Base-by-base conservation (phyloP, 2,797 vertebrate genomes). In the Ciconia nigra region DNA sequence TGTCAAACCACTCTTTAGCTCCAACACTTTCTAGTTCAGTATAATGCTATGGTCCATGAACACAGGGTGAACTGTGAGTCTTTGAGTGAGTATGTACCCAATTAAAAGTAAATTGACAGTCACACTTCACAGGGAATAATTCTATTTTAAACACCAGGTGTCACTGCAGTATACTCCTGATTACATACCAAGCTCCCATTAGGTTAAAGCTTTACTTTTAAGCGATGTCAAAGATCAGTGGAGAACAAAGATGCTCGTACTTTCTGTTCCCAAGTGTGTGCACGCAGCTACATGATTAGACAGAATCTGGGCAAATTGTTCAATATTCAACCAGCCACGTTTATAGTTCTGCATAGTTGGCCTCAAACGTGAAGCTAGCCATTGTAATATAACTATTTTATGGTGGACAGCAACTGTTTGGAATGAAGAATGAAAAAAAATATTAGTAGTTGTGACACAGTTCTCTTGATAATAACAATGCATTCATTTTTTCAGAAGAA, bases 141-240 rank as follows among this genome's bases (percentile, higher is more conserved):
- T 91, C 80, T 79, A 1, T 87, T 96, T 95, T 55, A 92, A 93
- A 96, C 96, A 87, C 90, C 96, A 97, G 96, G 90, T 95, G 96
- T 97, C 96, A 97, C 93, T 96, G 93, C 86, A 93, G 92, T 29
- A 87, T 86, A 58, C 57, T 58, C 33, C 39, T 10, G 9, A 66
- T 25, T 17, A 46, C 84, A 44, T 7, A 42, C 55, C 17, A 35
- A 77, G 59, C 69, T 82, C 26, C 42, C 4, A 1, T 67, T 52
- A 66, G 49, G 49, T 79, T 80, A 58, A 82, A 85, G 67, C 82
- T 85, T 79, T 69, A 29, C 87, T 94, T 90, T 37, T 8, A 61
- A 81, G 65, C 0, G 6, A 24, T 83, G 76, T 46, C 85, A 95
- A 86, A 91, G 79, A 76, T 67, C 58, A 59, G 37, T 2, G 35